Evolutionary conservation across 2,113 vertebrate genomes (phyloP).

Genomic region (Grantiella picta): DNA sequence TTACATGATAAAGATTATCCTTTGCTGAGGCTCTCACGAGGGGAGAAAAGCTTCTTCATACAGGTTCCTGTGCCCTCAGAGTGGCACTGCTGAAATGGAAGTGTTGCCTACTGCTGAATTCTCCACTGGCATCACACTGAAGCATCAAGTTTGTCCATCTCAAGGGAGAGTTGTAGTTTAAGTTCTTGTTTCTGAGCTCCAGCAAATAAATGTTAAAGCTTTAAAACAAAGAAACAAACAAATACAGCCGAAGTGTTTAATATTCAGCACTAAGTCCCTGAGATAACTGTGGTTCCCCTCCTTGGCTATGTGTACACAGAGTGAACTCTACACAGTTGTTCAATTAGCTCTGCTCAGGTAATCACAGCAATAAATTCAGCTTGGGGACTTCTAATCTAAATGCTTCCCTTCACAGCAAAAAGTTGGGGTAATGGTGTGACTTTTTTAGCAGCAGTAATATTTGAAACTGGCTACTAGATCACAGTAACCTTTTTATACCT

Average conservation of each 20-base stretch:
- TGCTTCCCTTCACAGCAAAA: background rate
- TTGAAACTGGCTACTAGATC: background rate
- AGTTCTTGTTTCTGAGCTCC: slow-evolving; percentile 31
- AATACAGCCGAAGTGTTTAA: background rate
- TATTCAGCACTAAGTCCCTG: background rate
- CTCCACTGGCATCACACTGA: background rate
- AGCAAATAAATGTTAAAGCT: slow-evolving; percentile 13
- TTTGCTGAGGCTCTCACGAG: background rate
- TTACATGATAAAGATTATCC: background rate
- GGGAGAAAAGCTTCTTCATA: background rate
- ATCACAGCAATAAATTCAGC: background rate
- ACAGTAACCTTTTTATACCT: background rate
- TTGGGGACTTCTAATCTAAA: background rate
- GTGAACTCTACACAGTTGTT: background rate
- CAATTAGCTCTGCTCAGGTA: background rate
- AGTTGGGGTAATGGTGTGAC: background rate
- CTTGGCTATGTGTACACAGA: background rate
- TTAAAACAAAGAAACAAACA: background rate
- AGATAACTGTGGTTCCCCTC: background rate
- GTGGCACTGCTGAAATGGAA: background rate
- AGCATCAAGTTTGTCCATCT: slow-evolving; percentile 23
- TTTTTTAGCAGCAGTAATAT: background rate
- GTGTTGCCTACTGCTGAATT: background rate
- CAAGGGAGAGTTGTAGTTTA: background rate
- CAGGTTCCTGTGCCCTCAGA: background rate